Percentiles rank a stretch among this genome's conserved stretches.
Conservation (phyloP, 2,113 vertebrate genomes). For the Aix galericulata region DNA sequence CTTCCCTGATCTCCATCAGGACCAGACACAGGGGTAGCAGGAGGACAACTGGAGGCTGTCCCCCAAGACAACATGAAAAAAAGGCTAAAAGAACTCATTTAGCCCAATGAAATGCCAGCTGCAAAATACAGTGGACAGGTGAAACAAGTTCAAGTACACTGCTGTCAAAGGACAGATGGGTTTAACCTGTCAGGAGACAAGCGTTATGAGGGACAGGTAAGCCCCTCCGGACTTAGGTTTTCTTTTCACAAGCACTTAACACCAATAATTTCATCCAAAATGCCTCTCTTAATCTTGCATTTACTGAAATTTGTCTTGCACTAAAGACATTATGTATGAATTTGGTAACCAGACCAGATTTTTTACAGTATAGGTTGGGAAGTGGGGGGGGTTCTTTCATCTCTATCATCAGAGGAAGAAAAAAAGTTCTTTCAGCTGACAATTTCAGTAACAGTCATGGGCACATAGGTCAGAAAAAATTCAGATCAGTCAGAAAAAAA, state of each 20-base stretch:
- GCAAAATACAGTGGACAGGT: not conserved
- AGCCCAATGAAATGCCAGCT: not conserved
- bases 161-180: not conserved
- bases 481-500: no score
- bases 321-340: not conserved
- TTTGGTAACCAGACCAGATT: not conserved
- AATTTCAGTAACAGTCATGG: not conserved
- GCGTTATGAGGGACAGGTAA: not conserved
- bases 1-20: not conserved
- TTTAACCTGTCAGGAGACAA: fast-evolving
- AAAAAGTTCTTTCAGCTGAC: not conserved
- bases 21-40: not conserved
- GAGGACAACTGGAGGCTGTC: not conserved
- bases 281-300: not conserved
- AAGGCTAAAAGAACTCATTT: not conserved
- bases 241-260: not conserved
- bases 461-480: not conserved
- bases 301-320: not conserved
- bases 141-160: not conserved
- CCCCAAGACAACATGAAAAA: not conserved
- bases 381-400: not conserved
- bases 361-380: fast-evolving
- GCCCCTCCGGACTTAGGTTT: not conserved
- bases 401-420: not conserved
- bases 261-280: not conserved